Base-by-base conservation (phyloP, 2,797 vertebrate genomes). In the Iguana delicatissima region DNA sequence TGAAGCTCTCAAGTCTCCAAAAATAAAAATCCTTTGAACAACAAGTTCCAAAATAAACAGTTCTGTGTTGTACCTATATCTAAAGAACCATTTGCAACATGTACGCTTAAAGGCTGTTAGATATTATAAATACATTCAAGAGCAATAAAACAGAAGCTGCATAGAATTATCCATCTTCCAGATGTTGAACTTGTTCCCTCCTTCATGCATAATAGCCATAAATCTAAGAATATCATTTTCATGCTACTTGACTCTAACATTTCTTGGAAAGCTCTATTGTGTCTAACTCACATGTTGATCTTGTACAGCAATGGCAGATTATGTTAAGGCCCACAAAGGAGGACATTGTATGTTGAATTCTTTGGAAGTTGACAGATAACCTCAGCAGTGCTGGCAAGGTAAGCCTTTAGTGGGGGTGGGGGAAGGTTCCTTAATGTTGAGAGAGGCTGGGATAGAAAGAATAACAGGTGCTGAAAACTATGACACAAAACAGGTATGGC, bases 131-230 rank as follows among this genome's bases (percentile, higher is more conserved):
- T 0, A 67, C 89, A 84, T 52, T 89, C 74, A 83, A 35, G 89
- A 10, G 62, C 18, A 72, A 5, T 91, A 94, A 92, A 95, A 22
- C 93, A 95, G 91, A 81, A 93, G 94, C 42, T 59, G 87, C 59
- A 82, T 83, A 77, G 80, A 76, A 87, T 92, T 83, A 38, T 55
- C 85, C 26, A 62, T 32, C 62, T 76, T 84, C 35, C 89, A 62
- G 93, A 85, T 38, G 0, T 57, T 92, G 92, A 89, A 89, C 86
- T 67, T 9, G 91, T 90, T 93, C 52, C 85, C 84, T 90, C 64
- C 10, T 0, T 38, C 76, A 4, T 89, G 80, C 50, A 9, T 84
- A 84, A 14, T 86, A 80, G 88, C 85, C 88, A 76, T 81, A 92
- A 94, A 89, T 9, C 0, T 6, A 2, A n/a, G 35, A 52, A n/a